Evolutionary conservation across 2,888 invertebrate genomes (phyloP).

Genomic region (Eristalis arbustorum): DNA sequence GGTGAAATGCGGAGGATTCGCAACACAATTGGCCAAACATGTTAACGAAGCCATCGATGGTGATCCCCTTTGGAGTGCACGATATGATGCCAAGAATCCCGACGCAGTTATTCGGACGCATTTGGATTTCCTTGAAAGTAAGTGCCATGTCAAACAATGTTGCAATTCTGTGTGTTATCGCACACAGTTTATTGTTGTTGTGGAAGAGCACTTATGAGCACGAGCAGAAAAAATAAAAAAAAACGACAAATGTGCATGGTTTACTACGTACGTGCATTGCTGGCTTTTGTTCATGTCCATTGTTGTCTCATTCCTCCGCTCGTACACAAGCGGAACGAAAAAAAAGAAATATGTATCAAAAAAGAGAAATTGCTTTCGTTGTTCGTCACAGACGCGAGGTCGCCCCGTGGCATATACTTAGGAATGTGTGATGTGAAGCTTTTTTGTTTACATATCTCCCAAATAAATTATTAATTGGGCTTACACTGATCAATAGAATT

Average conservation of each 20-base stretch:
- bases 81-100: conserved; percentile 88
- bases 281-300: conserved; percentile 21
- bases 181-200: not conserved
- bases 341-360: not conserved
- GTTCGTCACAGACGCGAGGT: conserved; percentile 31
- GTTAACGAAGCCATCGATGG: conserved; percentile 88
- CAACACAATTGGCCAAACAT: conserved; percentile 88
- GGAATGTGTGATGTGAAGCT: conserved; percentile 11
- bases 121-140: conserved; percentile 88
- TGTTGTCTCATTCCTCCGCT: conserved; percentile 38
- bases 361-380: conserved; percentile 1
- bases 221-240: conserved; percentile 12
- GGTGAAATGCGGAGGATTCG: conserved; percentile 88
- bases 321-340: not conserved
- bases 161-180: conserved; percentile 1
- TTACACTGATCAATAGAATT: not conserved
- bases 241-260: conserved; percentile 18
- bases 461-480: conserved; percentile 16
- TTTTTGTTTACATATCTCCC: conserved; percentile 25
- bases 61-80: conserved; percentile 93
- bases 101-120: conserved; percentile 89
- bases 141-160: conserved; percentile 47
- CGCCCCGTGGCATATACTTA: not conserved
- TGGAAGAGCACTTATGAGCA: not conserved
- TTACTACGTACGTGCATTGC: not conserved